Percentiles rank a stretch among this genome's conserved stretches.
Conservation (phyloP, 2,797 vertebrate genomes). For the Coregonus sp. region DNA sequence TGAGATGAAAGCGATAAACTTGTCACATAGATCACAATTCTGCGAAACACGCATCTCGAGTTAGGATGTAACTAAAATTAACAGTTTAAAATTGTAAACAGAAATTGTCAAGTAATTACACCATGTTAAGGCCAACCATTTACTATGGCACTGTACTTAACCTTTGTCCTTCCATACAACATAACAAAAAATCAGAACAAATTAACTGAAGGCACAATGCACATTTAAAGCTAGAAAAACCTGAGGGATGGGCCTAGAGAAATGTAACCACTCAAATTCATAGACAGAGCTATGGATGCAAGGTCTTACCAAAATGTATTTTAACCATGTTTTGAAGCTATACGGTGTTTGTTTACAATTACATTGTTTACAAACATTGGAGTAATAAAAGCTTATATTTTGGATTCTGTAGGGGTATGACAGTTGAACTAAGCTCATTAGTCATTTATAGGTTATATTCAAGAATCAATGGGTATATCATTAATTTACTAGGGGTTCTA, state of each 20-base stretch:
- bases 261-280: no score
- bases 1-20: no score
- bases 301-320: no score
- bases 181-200: not conserved
- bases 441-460: not conserved
- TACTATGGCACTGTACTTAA: slow-evolving; percentile 30
- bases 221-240: not conserved
- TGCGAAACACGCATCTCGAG: not conserved
- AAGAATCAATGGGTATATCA: not conserved
- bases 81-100: slow-evolving; percentile 58
- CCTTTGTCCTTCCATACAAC: not conserved
- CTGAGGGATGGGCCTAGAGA: no score
- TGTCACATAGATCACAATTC: no score
- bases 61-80: slow-evolving; percentile 36
- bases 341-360: no score
- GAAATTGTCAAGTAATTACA: slow-evolving; percentile 3
- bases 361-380: no score
- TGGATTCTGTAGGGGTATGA: not conserved
- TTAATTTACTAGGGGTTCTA: not conserved
- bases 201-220: slow-evolving; percentile 6
- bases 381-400: no score
- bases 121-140: slow-evolving; percentile 12
- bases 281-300: no score
- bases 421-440: not conserved
- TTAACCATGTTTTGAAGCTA: no score